phyloP scores from a whole-genome alignment of 2,888 invertebrate species.

The Cinara cedri region DNA sequence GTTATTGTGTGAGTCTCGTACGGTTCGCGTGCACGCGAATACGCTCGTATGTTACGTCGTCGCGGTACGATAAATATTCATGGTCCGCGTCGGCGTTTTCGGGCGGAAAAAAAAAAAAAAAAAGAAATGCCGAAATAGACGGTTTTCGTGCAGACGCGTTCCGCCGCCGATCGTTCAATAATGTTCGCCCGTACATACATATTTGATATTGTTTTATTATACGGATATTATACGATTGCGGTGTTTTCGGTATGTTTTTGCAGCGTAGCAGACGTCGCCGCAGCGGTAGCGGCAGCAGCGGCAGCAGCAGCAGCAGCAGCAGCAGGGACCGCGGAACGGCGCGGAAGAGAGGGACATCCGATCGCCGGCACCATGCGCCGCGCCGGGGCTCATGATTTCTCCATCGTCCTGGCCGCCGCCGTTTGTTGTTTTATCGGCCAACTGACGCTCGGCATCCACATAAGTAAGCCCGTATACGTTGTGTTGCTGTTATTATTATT shows the following conservation, averaged over 20 bases:
- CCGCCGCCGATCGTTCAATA: slow-evolving; percentile 18
- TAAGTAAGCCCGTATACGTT: slow-evolving; percentile 42
- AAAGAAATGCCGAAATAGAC: not conserved
- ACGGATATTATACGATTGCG: slow-evolving; percentile 2
- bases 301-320: not conserved
- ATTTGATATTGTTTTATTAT: not conserved
- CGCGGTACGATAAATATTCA: slow-evolving; percentile 10
- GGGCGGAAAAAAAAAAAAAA: too few relatives aligned
- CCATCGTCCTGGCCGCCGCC: slow-evolving; percentile 36
- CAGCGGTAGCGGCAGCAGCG: not conserved
- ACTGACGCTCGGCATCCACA: slow-evolving; percentile 54
- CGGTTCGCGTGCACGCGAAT: too few relatives aligned
- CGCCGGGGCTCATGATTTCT: slow-evolving; percentile 44
- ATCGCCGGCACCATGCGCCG: slow-evolving; percentile 20
- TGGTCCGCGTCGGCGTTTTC: not conserved
- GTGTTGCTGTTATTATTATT: not conserved
- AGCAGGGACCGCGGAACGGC: not conserved
- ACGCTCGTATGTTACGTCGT: not conserved
- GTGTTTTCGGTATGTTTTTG: slow-evolving; percentile 8
- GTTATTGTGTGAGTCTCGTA: too few relatives aligned
- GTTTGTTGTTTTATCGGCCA: slow-evolving; percentile 52
- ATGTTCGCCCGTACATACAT: not conserved
- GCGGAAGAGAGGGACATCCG: not conserved
- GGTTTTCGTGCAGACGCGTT: not conserved
- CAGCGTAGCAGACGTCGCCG: not conserved